Evolutionary conservation across 2,113 vertebrate genomes (phyloP), one percentile per base, ranked within the genome.

Genomic region (Psettodes erumei): DNA sequence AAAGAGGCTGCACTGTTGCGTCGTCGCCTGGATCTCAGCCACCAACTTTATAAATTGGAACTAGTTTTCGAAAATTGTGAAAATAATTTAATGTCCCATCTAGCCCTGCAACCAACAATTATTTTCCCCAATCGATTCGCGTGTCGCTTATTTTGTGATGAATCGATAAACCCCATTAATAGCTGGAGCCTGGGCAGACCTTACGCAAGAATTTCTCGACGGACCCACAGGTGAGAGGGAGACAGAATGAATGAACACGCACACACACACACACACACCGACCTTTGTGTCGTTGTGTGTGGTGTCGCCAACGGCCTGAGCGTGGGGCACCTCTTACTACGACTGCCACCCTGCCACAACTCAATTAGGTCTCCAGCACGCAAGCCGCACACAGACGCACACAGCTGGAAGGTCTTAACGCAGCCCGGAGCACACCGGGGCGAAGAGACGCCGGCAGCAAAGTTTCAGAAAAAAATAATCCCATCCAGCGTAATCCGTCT

Each of bases 261-360:
- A 45, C 8, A 27, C 33, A 4, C 37, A 15, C 55, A 16, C 32
- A 40, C 32, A 25, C 16, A 32, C 25, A 53, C 55, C 43, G 4
- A n/a, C n/a, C n/a, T n/a, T n/a, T n/a, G n/a, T n/a, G n/a, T n/a
- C 28, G n/a, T 9, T 50, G 48, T 37, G 32, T 66, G 30, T 54
- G 25, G 48, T 42, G 51, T 78, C 72, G 84, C 78, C 78, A 85
- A 81, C 83, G 78, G 43, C 11, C 28, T 3, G 18, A 32, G 70
- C 60, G 60, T 66, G 82, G 53, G 81, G 80, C 75, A 55, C 74
- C 65, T 79, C 75, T 78, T 62, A 71, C 64, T 61, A 62, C 25
- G 6, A 61, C 67, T 63, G 28, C 75, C 8, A 11, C 78, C 51
- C 63, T 35, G 56, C 25, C 61, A 63, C 63, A 58, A 67, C 76